Evolutionary conservation across 1,140 invertebrate species (phyloP), one percentile per base, ranked within the genome.

Genomic region (Bilobella aurantiaca): DNA sequence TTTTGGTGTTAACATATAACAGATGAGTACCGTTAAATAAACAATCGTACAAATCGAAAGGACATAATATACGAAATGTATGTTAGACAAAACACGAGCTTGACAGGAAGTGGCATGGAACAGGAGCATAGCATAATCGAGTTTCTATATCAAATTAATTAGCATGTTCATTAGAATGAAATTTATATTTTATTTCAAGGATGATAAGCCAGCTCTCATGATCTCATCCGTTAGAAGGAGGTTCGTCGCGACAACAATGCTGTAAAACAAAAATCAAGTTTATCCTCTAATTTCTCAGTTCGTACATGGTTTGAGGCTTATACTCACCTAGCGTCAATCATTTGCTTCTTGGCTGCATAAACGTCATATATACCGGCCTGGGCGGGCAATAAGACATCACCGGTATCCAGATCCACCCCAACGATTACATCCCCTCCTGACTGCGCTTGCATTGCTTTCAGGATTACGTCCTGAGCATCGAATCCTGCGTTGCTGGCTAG

Each of bases 211-310:
- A 75, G 97, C 97, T 80, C 96, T 84, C 93, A 99, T 98, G 58
- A 99, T 97, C 82, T 99, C 97, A 80, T 99, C 97, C 2, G 99
- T 96, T 27, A 98, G 84, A 28, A 99, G 82, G 3, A 99, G 83
- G 79, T 99, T 99, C 75, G 88, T 90, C 31, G 96, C 96, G 76
- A 99, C 98, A 1, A 98, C 90, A 12, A 93, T 90, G 74, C 87
- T 88, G 77, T 66, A 85, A 84, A 73, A 73, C 70, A n/a, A n/a
- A n/a, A n/a, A n/a, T n/a, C n/a, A n/a, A n/a, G n/a, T n/a, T n/a
- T n/a, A n/a, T n/a, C n/a, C n/a, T n/a, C n/a, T n/a, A 23, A 21
- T 23, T 14, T 23, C 28, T 21, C 14, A 57, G 23, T 42, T 42
- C 8, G 8, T n/a, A 12, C 12, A 28, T 46, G 1, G 18, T 63